Evolutionary conservation across 2,888 invertebrate genomes (phyloP), one percentile per base, ranked within the genome.

Genomic region (Mimachlamys varia): DNA sequence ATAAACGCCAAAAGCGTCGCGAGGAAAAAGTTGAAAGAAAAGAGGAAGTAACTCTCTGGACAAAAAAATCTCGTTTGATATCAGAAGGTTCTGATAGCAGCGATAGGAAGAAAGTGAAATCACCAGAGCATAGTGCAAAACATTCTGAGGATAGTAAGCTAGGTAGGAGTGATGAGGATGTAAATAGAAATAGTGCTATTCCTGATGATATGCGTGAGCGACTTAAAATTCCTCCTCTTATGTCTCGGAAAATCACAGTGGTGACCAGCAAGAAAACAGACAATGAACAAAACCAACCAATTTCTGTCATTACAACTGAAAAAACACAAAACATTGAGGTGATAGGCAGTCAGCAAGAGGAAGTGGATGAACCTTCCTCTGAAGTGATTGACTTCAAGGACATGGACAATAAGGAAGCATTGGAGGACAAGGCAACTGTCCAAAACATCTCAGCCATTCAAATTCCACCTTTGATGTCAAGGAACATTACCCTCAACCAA

Each of bases 371-470:
- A 50, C 22, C 55, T 37, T 19, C 76, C 33, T 17, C n/a, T 76
- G 87, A 50, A 62, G 62, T 55, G 33, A 90, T 90, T n/a, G 89
- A 50, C 38, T 90, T 88, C 12, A 53, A 53, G 53, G 92, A 93
- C 13, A 91, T 89, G 88, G 92, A 92, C 53, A 90, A 92, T 15
- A 91, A 92, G 17, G 92, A 88, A 90, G 92, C 91, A 92, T 90
- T 90, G 92, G 92, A 92, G 49, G 92, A 92, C 19, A 92, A 92
- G 37, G 92, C 92, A 90, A 92, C 93, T 3, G 93, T 33, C 12
- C 12, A 27, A 76, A 93, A 89, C 92, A 93, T 89, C 92, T 93
- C 89, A 91, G 92, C 55, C 92, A 93, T 62, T 92, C 93, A n/a
- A 92, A 93, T 87, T 93, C 88, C 38, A 90, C 92, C 2, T 90